Base-by-base conservation (phyloP, 1,140 invertebrate species). In the Heliconius hewitsoni region DNA sequence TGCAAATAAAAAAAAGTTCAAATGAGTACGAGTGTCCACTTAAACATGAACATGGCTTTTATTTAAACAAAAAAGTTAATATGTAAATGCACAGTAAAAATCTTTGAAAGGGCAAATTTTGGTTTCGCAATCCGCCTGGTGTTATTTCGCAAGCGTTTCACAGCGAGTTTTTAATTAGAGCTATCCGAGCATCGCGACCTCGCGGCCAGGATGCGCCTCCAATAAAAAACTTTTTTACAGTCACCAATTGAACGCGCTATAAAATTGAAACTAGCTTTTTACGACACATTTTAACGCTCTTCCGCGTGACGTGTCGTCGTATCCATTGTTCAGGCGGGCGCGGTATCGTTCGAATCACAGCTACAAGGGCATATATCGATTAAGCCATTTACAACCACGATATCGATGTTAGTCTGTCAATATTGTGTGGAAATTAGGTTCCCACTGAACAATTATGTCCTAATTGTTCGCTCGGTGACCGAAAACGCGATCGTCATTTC, bases 191-290 rank as follows among this genome's bases (percentile, higher is more conserved):
- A 84, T 87, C 87, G 83, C 90, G 90, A 82, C 92, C 92, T 93
- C 90, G 91, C 66, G 52, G 87, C 87, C 90, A 92, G 93, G 92
- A 93, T 92, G 92, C 88, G 84, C 85, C 88, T 88, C 86, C 89
- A 93, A 93, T 93, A 94, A 93, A 94, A 92, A 85, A 83, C 86
- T 89, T 90, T 93, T 94, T 94, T 93, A 94, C 92, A 90, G 86
- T 84, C 89, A 87, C 86, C 93, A 94, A 93, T 94, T 93, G 93
- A 88, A 93, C 86, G 87, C 79, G 88, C 87, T 88, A 92, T 94
- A 93, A 94, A 94, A 93, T 93, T 92, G 85, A 92, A 91, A 94
- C 89, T 91, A 91, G 91, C 84, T 93, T 93, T 94, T 93, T 93
- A 93, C 88, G 93, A 93, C 83, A 83, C 75, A 85, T 91, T 90